A percentile compares a stretch with the other conserved stretches of the same genome.
These are phyloP conservation scores for Elegia similella DNA, from an alignment of 2,888 invertebrate species.

Conservation along the genomic window DNA sequence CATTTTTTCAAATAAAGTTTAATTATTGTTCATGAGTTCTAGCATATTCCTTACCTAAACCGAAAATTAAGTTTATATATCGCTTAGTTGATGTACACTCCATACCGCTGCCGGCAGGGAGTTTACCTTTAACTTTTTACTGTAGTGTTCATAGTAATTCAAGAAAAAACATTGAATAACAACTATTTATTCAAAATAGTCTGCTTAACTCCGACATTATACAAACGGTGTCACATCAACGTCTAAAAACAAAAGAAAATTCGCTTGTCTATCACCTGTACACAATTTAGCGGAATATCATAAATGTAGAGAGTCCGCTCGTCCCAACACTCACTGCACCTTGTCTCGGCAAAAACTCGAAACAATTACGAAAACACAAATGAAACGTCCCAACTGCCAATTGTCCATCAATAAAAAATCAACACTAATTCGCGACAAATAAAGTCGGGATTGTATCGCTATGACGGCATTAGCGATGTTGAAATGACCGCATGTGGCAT, in stretches of 20 bases:
- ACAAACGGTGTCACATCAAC: slow-evolving; percentile 10
- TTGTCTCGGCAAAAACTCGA: slow-evolving; percentile 75
- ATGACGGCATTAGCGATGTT: slow-evolving; percentile 51
- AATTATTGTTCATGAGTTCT: too few relatives aligned
- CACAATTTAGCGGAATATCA: slow-evolving; percentile 14
- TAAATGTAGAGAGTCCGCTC: slow-evolving; percentile 34
- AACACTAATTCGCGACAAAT: slow-evolving; percentile 54
- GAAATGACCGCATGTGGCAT: slow-evolving; percentile 66
- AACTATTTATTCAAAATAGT: not conserved
- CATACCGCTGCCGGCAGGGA: too few relatives aligned
- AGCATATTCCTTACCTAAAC: too few relatives aligned
- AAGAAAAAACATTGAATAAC: not conserved
- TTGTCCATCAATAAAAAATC: slow-evolving; percentile 58
- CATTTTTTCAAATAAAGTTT: too few relatives aligned
- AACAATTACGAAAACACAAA: slow-evolving; percentile 68
- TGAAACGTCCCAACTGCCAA: slow-evolving; percentile 62
- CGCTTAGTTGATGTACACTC: too few relatives aligned
- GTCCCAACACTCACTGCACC: slow-evolving; percentile 64
- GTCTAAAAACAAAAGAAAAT: slow-evolving; percentile 6
- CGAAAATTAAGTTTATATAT: too few relatives aligned
- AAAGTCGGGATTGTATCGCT: slow-evolving; percentile 65
- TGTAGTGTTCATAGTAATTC: not conserved
- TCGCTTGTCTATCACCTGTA: slow-evolving; percentile 11
- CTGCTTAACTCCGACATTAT: slow-evolving; percentile 1
- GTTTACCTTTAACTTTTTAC: too few relatives aligned